These are phyloP conservation scores for Dendronephthya gigantea DNA, from an alignment of 64 coral and sea anemone species.

Conservation along the genomic window DNA sequence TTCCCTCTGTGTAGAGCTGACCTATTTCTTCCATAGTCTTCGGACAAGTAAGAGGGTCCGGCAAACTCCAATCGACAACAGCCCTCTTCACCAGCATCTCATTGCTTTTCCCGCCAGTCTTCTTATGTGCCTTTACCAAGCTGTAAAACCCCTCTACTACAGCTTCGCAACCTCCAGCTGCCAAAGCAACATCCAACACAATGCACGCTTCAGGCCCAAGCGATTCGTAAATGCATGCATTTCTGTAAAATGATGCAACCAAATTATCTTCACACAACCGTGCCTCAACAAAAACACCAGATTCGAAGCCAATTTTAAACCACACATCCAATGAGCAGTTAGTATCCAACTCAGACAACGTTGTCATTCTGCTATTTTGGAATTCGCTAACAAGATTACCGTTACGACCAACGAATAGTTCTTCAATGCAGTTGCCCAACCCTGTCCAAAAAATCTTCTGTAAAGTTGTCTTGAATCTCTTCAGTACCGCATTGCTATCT, in stretches of 20 bases:
- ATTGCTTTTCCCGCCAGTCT: neutral
- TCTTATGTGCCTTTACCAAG: neutral
- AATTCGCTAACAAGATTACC: neutral
- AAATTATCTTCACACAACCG: too few relatives aligned
- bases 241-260: too few relatives aligned
- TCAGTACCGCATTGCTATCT: neutral
- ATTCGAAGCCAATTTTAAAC: too few relatives aligned
- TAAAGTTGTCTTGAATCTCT: neutral
- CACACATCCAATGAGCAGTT: too few relatives aligned
- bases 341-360: too few relatives aligned
- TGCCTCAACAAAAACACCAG: too few relatives aligned
- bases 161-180: neutral
- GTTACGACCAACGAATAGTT: neutral
- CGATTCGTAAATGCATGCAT: neutral
- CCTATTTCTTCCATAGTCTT: neutral
- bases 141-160: constrained; percentile 7
- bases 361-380: neutral
- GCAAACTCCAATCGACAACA: constrained; percentile 2
- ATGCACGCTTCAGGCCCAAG: neutral
- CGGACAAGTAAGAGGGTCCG: neutral
- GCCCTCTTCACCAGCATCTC: neutral
- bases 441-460: neutral
- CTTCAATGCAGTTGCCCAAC: neutral
- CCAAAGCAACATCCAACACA: neutral
- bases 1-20: neutral